Evolutionary conservation across 2,888 invertebrate species (phyloP).

Genomic region (Drosophila quinaria): DNA sequence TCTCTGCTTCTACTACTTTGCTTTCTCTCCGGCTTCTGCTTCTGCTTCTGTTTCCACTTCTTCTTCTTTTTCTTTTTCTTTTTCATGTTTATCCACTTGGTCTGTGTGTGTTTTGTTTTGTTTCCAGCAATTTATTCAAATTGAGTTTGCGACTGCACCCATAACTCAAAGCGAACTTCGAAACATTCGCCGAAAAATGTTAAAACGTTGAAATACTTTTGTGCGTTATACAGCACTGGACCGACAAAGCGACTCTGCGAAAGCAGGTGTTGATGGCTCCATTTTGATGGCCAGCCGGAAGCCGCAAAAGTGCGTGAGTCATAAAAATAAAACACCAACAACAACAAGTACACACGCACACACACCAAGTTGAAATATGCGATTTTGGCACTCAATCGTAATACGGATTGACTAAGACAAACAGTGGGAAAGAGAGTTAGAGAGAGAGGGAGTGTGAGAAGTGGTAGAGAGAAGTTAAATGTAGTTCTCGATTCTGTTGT

Average conservation of each 20-base stretch:
- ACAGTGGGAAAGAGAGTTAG: slow-evolving; percentile 1
- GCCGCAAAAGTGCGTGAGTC: slow-evolving; percentile 80
- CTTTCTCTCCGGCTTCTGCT: slow-evolving; percentile 11
- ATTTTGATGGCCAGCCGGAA: slow-evolving; percentile 79
- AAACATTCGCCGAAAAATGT: slow-evolving; percentile 39
- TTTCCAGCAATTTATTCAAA: slow-evolving; percentile 78
- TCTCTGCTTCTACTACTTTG: slow-evolving; percentile 59
- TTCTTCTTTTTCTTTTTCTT: neutral
- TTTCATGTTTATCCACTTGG: slow-evolving; percentile 39
- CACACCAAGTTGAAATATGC: slow-evolving; percentile 70
- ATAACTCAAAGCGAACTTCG: slow-evolving; percentile 73
- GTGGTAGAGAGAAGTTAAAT: neutral
- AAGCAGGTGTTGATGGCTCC: slow-evolving; percentile 80
- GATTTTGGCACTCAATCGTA: slow-evolving; percentile 74
- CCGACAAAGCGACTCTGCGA: slow-evolving; percentile 21
- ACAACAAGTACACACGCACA: slow-evolving; percentile 20
- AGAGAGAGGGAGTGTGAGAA: neutral
- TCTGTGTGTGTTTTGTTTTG: slow-evolving; percentile 52
- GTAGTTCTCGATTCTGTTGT: slow-evolving; percentile 31
- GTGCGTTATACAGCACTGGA: slow-evolving; percentile 49
- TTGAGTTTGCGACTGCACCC: slow-evolving; percentile 78
- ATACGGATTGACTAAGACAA: slow-evolving; percentile 35
- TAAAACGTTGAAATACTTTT: slow-evolving; percentile 29
- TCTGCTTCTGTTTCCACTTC: slow-evolving; percentile 5
- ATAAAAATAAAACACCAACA: slow-evolving; percentile 71